Conservation (phyloP, 2,888 invertebrate genomes). For the Drosophila phalerata region DNA sequence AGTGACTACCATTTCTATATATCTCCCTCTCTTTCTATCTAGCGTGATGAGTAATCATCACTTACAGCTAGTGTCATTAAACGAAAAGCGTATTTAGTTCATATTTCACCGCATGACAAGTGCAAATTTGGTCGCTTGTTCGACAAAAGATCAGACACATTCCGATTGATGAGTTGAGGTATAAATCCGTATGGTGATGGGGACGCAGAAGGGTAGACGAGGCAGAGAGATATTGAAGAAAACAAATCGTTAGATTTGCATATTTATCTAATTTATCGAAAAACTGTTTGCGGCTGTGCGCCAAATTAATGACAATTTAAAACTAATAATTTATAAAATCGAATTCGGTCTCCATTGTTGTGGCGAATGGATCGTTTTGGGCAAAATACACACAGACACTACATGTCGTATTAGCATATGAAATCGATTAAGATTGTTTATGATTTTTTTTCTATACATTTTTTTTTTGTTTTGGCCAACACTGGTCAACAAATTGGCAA, state of each 20-base stretch:
- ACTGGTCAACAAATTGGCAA: slow-evolving; percentile 68
- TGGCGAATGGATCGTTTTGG: slow-evolving; percentile 20
- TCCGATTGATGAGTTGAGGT: slow-evolving; percentile 24
- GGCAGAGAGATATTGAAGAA: slow-evolving; percentile 18
- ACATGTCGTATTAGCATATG: slow-evolving; percentile 52
- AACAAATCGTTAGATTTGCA: slow-evolving; percentile 74
- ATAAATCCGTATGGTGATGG: not conserved
- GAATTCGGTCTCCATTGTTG: slow-evolving; percentile 47
- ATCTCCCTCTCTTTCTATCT: too few species aligned
- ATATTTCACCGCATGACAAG: slow-evolving; percentile 74
- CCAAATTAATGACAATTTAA: slow-evolving; percentile 79
- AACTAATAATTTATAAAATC: slow-evolving; percentile 79
- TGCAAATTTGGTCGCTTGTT: slow-evolving; percentile 78
- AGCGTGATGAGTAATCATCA: slow-evolving; percentile 3
- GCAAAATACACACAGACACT: slow-evolving; percentile 2
- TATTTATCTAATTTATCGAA: slow-evolving; percentile 64
- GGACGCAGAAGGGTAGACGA: not conserved
- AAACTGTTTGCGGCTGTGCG: slow-evolving; percentile 50
- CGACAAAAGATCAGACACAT: slow-evolving; percentile 76
- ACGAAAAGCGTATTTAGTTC: slow-evolving; percentile 24
- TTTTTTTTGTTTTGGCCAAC: slow-evolving; percentile 31
- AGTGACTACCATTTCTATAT: not conserved
- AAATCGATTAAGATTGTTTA: slow-evolving; percentile 71
- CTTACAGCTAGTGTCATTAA: slow-evolving; percentile 26
- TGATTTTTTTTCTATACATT: slow-evolving; percentile 34